Evolutionary conservation across 2,888 invertebrate species (phyloP).

Genomic region (Desoria tigrina): DNA sequence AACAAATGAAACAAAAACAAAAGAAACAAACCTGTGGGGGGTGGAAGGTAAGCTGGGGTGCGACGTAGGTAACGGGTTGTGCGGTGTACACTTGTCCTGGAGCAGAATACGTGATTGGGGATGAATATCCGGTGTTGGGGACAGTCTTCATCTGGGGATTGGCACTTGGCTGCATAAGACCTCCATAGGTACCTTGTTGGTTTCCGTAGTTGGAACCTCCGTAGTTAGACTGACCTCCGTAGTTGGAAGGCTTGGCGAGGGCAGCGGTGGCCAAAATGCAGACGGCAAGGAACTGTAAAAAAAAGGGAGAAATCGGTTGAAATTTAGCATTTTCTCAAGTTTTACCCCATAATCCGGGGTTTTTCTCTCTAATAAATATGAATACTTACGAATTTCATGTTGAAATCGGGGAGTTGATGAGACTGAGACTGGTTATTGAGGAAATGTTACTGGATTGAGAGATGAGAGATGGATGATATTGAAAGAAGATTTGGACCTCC

Average conservation of each 20-base stretch:
- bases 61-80: conserved; percentile 27
- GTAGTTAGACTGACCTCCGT: conserved; percentile 1
- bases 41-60: conserved; percentile 28
- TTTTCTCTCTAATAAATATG: too few species aligned
- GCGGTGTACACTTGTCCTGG: conserved; percentile 31
- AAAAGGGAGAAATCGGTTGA: background rate
- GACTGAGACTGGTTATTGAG: background rate
- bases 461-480: too few species aligned
- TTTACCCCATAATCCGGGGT: too few species aligned
- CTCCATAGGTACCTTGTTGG: background rate
- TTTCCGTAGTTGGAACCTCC: conserved; percentile 15
- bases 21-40: too few species aligned
- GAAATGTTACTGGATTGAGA: background rate
- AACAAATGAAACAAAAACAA: too few species aligned
- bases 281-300: conserved; percentile 26
- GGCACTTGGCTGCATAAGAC: conserved; percentile 4
- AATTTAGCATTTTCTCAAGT: background rate
- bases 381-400: conserved; percentile 19
- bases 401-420: background rate
- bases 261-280: conserved; percentile 23
- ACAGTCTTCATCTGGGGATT: conserved; percentile 13
- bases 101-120: conserved; percentile 25
- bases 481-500: too few species aligned
- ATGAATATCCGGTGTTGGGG: conserved; percentile 15
- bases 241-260: conserved; percentile 11